Percentiles rank a stretch among this genome's conserved stretches.
These are phyloP conservation scores for Piscicola geometra DNA, from an alignment of 2,888 invertebrate genomes.

Conservation along the genomic window DNA sequence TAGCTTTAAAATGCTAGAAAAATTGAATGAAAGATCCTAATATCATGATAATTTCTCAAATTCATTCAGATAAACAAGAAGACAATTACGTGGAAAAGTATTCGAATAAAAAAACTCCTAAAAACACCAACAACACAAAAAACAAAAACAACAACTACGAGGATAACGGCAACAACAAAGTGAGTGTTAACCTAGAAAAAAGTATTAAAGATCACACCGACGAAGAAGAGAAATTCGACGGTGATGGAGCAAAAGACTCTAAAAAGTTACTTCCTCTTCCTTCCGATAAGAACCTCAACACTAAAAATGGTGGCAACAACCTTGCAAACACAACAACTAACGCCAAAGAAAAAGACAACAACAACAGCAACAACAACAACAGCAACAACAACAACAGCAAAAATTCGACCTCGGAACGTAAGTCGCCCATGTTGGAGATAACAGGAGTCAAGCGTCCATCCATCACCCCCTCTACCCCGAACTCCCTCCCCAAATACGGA, in stretches of 20 bases:
- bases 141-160: not conserved
- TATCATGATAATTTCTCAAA: too few species aligned
- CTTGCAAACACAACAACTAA: not conserved
- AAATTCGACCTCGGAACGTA: not conserved
- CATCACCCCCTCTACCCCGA: slow-evolving; percentile 75
- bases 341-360: not conserved
- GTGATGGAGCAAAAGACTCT: too few species aligned
- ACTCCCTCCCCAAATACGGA: slow-evolving; percentile 80
- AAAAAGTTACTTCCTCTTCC: too few species aligned
- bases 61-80: too few species aligned
- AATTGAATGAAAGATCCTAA: too few species aligned
- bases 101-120: not conserved
- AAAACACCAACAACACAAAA: not conserved
- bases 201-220: too few species aligned
- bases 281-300: not conserved
- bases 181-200: too few species aligned
- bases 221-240: too few species aligned
- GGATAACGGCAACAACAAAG: not conserved
- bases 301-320: not conserved
- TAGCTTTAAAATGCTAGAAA: too few species aligned
- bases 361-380: not conserved
- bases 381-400: not conserved
- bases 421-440: slow-evolving; percentile 72
- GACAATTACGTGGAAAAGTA: too few species aligned
- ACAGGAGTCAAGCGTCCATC: slow-evolving; percentile 76